Evolutionary conservation across 2,113 vertebrate species (phyloP), one percentile per base, ranked within the genome.

Genomic region (Vanacampus margaritifer): DNA sequence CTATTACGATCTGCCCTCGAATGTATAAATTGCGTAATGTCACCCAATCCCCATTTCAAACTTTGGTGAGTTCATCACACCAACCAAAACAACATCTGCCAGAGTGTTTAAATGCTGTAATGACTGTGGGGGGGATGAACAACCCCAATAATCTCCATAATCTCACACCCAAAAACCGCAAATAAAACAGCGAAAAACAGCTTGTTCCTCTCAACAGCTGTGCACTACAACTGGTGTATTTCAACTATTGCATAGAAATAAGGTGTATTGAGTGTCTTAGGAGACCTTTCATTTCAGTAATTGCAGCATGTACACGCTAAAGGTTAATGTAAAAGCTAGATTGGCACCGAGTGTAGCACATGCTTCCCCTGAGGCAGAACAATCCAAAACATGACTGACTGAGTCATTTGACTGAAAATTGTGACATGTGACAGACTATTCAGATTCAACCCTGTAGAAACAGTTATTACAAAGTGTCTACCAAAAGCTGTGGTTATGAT

Each of bases 51-150:
- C 68, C 70, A 70, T 74, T 5, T 46, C 5, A 14, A 71, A 79
- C 65, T 74, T 75, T 73, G 73, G 75, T 81, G 81, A 84, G 68
- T 79, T 79, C 63, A 79, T 80, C 77, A 6, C 61, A 67, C 68
- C 21, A 67, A 64, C 73, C 75, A 71, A 64, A 85, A 86, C 79
- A 85, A 79, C 83, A 83, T 81, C 87, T 88, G 85, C 79, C 67
- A 58, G 64, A 83, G 71, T 86, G 16, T 84, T 88, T 83, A 86
- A 88, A 83, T 61, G 63, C 73, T 75, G 85, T 87, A 76, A 81
- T 67, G 57, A 72, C 51, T 67, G 73, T 72, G 68, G 58, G 69
- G 58, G 39, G 68, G 63, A 74, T 75, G 63, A 78, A 71, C 58
- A 36, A 41, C 50, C 32, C n/a, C 41, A 69, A 57, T 41, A 66